phyloP scores from a whole-genome alignment of 2,888 invertebrate species.

The Macroteleia sp. region DNA sequence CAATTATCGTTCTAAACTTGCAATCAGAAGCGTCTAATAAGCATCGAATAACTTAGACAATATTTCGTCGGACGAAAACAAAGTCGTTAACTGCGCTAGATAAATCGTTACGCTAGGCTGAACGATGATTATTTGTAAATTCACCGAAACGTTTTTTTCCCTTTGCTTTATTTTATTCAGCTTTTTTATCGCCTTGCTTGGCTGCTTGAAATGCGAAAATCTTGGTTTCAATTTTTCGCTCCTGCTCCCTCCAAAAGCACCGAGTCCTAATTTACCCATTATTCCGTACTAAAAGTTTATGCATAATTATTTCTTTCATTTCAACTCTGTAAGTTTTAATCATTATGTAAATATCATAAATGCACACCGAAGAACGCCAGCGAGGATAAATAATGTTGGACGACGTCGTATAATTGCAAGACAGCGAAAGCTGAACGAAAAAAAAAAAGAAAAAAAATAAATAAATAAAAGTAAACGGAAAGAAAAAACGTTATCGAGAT shows the following conservation, averaged over 20 bases:
- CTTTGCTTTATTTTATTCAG: conserved; percentile 2
- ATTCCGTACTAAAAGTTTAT: conserved; percentile 41
- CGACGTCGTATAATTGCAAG: conserved; percentile 39
- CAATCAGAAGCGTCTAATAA: conserved; percentile 39
- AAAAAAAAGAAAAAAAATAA: too few relatives aligned
- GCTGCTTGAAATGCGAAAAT: conserved; percentile 37
- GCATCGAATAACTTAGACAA: conserved; percentile 14
- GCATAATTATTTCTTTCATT: conserved; percentile 58
- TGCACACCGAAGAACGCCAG: conserved; percentile 41
- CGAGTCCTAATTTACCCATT: conserved; percentile 31
- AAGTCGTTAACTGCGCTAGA: conserved; percentile 38
- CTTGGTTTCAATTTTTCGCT: conserved; percentile 10
- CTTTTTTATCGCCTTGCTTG: conserved; percentile 2
- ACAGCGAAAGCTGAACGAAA: conserved; percentile 23
- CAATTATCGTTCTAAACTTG: conserved; percentile 27
- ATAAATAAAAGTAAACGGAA: too few relatives aligned
- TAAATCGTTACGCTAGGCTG: conserved; percentile 29
- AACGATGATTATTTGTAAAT: conserved; percentile 35
- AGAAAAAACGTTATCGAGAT: conserved; percentile 18
- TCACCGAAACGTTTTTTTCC: conserved; percentile 7
- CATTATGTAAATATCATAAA: conserved; percentile 55
- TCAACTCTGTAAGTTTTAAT: conserved; percentile 53
- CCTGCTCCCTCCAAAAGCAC: background rate
- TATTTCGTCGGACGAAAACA: conserved; percentile 36
- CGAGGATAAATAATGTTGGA: conserved; percentile 39